phyloP scores from a whole-genome alignment of 1,140 invertebrate genomes.

The Heliconius nattereri region DNA sequence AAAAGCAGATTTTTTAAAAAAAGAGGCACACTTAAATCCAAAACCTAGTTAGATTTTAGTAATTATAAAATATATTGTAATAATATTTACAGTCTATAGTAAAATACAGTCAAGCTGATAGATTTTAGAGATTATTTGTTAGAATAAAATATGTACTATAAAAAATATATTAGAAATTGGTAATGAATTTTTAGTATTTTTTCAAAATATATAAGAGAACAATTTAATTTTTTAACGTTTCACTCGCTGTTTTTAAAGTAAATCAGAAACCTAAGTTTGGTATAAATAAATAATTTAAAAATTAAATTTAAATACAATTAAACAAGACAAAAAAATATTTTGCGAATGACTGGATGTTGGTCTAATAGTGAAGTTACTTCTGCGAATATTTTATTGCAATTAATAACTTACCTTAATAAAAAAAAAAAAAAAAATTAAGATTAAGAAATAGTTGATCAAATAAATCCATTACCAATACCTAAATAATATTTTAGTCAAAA shows the following conservation, averaged over 20 bases:
- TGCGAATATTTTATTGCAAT: no score
- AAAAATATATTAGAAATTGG: not conserved
- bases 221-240: no score
- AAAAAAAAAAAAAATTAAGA: no score
- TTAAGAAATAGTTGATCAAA: not conserved
- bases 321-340: no score
- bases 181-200: not conserved
- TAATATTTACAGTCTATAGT: conserved; percentile 1
- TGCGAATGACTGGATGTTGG: no score
- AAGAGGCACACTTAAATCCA: not conserved
- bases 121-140: not conserved
- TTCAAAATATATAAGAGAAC: no score
- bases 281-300: no score
- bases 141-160: no score
- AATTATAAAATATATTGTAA: not conserved
- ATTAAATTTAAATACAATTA: no score
- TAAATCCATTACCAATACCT: not conserved
- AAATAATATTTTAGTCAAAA: not conserved
- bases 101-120: not conserved
- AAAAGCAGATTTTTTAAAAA: not conserved
- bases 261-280: not conserved
- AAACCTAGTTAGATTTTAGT: not conserved
- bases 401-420: no score
- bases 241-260: not conserved
- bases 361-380: no score